Evolutionary conservation across 2,797 vertebrate species (phyloP).

Genomic region (Sorex maritimensis): DNA sequence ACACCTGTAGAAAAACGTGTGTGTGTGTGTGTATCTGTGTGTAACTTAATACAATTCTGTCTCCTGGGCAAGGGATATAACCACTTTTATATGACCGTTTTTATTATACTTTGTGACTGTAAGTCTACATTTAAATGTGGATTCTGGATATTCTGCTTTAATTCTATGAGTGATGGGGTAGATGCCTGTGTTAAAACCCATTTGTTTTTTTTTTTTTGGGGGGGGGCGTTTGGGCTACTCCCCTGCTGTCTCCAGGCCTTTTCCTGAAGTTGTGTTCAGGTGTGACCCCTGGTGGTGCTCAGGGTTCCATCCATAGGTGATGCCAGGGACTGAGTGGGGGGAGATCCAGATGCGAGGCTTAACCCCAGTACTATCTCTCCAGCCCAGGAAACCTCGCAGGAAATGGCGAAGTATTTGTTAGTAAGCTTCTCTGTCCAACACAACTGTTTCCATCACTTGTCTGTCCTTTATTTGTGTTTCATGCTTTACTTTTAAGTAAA

Average conservation of each 20-base stretch:
- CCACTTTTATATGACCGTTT: neutral
- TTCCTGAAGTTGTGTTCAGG: too few species aligned
- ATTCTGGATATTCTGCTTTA: neutral
- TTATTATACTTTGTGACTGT: conserved; percentile 12
- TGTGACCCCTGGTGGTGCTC: too few species aligned
- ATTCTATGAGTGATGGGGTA: neutral
- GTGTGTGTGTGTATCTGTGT: too few species aligned
- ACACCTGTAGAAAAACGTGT: neutral
- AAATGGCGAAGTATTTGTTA: neutral
- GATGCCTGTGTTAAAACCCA: too few species aligned
- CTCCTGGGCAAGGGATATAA: neutral
- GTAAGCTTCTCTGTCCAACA: neutral
- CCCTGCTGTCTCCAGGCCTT: too few species aligned
- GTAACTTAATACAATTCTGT: neutral
- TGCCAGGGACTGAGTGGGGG: too few species aligned
- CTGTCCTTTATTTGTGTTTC: neutral
- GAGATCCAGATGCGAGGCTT: too few species aligned
- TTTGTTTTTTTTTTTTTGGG: too few species aligned
- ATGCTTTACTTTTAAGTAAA: neutral
- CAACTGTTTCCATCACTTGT: neutral
- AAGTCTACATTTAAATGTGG: neutral
- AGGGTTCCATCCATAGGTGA: too few species aligned
- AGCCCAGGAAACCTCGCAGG: neutral
- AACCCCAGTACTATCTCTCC: too few species aligned
- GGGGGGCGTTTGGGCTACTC: too few species aligned